Conservation (phyloP, 2,797 vertebrate species). For the Liparis tanakae region DNA sequence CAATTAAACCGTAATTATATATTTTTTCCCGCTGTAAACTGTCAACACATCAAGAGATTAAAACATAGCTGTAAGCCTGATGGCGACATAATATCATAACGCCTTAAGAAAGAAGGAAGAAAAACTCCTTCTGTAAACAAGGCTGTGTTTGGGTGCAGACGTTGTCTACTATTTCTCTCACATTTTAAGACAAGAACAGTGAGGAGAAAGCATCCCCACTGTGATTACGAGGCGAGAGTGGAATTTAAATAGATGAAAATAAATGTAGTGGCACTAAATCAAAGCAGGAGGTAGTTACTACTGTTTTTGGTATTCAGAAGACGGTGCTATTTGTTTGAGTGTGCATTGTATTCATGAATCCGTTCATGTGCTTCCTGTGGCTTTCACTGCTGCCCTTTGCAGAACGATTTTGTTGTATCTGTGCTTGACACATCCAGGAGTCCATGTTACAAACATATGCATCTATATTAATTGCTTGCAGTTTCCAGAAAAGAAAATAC, state of each 20-base stretch:
- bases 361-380: constrained; percentile 78
- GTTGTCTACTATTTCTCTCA: constrained; percentile 42
- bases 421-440: constrained; percentile 59
- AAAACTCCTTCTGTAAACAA: constrained; percentile 42
- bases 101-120: background rate
- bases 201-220: constrained; percentile 27
- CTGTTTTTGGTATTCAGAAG: constrained; percentile 83
- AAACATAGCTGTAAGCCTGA: constrained; percentile 48
- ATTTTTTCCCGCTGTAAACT: constrained; percentile 63
- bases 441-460: constrained; percentile 63
- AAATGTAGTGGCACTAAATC: constrained; percentile 67
- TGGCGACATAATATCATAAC: constrained; percentile 39
- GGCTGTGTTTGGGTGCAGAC: constrained; percentile 29
- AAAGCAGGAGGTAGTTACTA: constrained; percentile 65
- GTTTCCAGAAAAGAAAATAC: constrained; percentile 5
- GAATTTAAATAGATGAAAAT: constrained; percentile 70
- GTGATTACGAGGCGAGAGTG: constrained; percentile 59
- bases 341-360: constrained; percentile 80
- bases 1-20: constrained; percentile 79
- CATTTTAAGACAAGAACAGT: constrained; percentile 42
- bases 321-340: constrained; percentile 85
- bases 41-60: constrained; percentile 69
- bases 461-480: constrained; percentile 63
- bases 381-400: constrained; percentile 74
- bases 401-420: constrained; percentile 74